Evolutionary conservation across 2,113 vertebrate genomes (phyloP), one percentile per base, ranked within the genome.

Genomic region (Vombatus ursinus): DNA sequence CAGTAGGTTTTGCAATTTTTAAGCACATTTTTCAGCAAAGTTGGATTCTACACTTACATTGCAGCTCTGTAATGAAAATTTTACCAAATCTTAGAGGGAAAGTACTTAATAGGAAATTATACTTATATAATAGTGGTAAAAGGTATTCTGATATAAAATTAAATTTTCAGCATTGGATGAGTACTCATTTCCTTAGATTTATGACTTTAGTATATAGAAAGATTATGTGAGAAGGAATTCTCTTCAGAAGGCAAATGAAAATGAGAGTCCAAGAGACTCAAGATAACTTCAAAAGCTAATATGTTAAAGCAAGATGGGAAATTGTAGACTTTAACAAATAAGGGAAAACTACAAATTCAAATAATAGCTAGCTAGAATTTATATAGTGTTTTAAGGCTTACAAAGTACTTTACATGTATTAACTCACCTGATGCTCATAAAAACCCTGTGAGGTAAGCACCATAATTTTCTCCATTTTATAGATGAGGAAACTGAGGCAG

Each of bases 181-280:
- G 0, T 48, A 91, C 92, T 16, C 52, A 92, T 89, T 93, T n/a
- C 52, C 92, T 96, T 96, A 94, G 1, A 89, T 93, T 53, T 68
- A 14, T 68, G 57, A 37, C 57, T 68, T 68, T 95, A 94, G 52
- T 54, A 94, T 95, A 90, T 0, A 84, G 57, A 12, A 96, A 97
- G 0, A 53, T 96, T 90, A 93, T 97, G 49, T 90, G 52, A 96
- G 53, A 68, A 68, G 57, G 11, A 37, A 50, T 89, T 53, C 77
- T 95, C 94, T 97, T 52, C 90, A 37, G 8, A 94, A 91, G 97
- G 44, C 89, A 92, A 16, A 8, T 91, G 94, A 95, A 96, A 95
- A 96, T 94, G 94, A 1, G 0, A 95, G 24, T 48, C 37, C 91
- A 93, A 97, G 90, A 96, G 95, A 94, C 77, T 92, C 89, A 95